Evolutionary conservation across 2,888 invertebrate species (phyloP).

Genomic region (Archips xylosteana): DNA sequence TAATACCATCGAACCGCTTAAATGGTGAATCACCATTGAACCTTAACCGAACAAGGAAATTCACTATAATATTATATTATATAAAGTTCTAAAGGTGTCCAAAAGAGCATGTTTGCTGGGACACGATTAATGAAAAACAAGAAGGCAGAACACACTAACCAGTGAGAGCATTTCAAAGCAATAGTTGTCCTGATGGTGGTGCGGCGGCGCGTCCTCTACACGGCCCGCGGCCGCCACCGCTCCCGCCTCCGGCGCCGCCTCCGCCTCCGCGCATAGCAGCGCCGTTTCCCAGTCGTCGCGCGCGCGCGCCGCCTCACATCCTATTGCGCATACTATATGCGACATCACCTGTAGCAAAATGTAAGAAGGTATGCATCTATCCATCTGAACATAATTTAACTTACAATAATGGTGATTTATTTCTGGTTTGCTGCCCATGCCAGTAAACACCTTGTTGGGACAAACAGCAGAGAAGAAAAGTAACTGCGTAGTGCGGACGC

Average conservation of each 20-base stretch:
- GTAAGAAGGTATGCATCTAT: too few relatives aligned
- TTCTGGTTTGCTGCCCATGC: too few relatives aligned
- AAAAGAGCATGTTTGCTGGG: too few relatives aligned
- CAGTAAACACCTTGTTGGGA: too few relatives aligned
- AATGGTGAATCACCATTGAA: too few relatives aligned
- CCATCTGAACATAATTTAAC: background rate
- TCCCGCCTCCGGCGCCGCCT: slow-evolving; percentile 57
- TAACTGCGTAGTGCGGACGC: too few relatives aligned
- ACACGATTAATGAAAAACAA: too few relatives aligned
- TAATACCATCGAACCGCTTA: too few relatives aligned
- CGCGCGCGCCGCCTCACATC: slow-evolving; percentile 93
- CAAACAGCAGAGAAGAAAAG: too few relatives aligned
- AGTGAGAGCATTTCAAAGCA: slow-evolving; percentile 99
- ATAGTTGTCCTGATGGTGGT: slow-evolving; percentile 90
- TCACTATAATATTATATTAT: too few relatives aligned
- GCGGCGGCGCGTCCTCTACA: slow-evolving; percentile 54
- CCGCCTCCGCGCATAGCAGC: slow-evolving; percentile 65
- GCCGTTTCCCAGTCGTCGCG: slow-evolving; percentile 95
- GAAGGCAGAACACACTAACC: slow-evolving; percentile 72
- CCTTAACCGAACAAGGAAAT: too few relatives aligned
- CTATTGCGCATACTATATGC: slow-evolving; percentile 95
- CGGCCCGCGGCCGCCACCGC: slow-evolving; percentile 87
- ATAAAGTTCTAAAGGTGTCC: too few relatives aligned
- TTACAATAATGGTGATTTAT: background rate
- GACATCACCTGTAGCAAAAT: slow-evolving; percentile 88